Evolutionary conservation across 2,797 vertebrate species (phyloP).

Genomic region (Poecilia picta): DNA sequence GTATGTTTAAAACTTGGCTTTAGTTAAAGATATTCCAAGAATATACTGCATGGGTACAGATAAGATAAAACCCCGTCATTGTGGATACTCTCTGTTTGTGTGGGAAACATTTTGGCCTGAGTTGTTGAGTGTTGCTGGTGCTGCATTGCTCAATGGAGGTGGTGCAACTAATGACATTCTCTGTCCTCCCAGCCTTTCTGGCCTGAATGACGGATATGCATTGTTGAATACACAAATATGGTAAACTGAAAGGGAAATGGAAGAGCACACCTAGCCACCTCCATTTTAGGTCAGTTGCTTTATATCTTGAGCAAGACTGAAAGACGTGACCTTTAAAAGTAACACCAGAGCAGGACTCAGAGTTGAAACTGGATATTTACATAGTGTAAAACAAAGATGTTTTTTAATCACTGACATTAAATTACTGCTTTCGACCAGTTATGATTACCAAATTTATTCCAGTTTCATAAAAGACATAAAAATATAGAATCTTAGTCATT

Average conservation of each 20-base stretch:
- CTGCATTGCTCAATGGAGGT: background rate
- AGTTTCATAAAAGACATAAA: no score
- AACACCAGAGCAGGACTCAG: background rate
- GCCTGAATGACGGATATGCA: constrained; percentile 3
- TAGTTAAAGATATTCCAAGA: no score
- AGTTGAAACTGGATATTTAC: background rate
- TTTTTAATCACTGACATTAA: no score
- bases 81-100: constrained; percentile 3
- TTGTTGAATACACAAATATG: background rate
- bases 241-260: constrained; percentile 26
- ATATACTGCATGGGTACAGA: no score
- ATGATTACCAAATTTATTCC: no score
- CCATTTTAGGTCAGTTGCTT: background rate
- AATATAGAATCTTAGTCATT: no score
- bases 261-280: background rate
- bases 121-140: background rate
- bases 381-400: background rate
- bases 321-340: background rate
- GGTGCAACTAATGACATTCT: background rate
- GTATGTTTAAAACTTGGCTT: background rate
- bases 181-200: background rate
- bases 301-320: constrained; percentile 5
- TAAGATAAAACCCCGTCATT: background rate
- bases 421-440: no score
- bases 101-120: constrained; percentile 6